Evolutionary conservation across 1,140 invertebrate species (phyloP).

Genomic region (Augochlora pura): DNA sequence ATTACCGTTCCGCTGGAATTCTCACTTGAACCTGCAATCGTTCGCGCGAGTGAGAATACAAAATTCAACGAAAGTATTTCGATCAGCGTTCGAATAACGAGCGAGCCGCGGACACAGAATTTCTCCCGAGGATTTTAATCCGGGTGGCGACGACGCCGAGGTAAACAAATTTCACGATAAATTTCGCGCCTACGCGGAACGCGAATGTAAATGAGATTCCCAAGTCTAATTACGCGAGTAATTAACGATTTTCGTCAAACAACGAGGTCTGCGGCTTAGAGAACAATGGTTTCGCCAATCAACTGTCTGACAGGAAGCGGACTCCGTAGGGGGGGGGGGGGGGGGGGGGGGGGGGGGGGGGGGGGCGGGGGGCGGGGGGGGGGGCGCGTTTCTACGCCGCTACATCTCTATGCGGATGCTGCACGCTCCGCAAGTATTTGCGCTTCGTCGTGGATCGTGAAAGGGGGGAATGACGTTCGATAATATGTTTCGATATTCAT

Average conservation of each 20-base stretch:
- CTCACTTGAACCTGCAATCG: too few species aligned
- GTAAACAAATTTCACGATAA: slow-evolving; percentile 34
- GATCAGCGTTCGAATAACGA: neutral
- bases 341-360: too few species aligned
- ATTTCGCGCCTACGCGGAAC: slow-evolving; percentile 11
- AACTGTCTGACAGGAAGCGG: slow-evolving; percentile 47
- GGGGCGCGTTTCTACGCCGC: slow-evolving; percentile 24
- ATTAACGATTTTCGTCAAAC: slow-evolving; percentile 59
- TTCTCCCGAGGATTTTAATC: neutral
- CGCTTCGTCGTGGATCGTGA: slow-evolving; percentile 17
- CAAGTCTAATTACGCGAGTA: slow-evolving; percentile 52
- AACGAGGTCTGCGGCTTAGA: slow-evolving; percentile 35
- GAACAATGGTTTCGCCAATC: slow-evolving; percentile 48
- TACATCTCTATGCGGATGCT: slow-evolving; percentile 20
- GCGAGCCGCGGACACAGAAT: neutral
- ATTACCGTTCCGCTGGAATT: too few species aligned
- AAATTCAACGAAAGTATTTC: neutral
- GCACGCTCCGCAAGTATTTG: slow-evolving; percentile 43
- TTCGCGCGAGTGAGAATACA: too few species aligned
- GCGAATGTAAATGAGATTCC: slow-evolving; percentile 36
- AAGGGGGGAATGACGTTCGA: slow-evolving; percentile 19
- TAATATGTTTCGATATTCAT: slow-evolving; percentile 1
- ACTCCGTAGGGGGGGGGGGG: slow-evolving; percentile 33
- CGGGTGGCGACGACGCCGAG: neutral
- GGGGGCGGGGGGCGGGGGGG: too few species aligned